Evolutionary conservation across 1,140 invertebrate species (phyloP).

Genomic region (Lucilia sericata): DNA sequence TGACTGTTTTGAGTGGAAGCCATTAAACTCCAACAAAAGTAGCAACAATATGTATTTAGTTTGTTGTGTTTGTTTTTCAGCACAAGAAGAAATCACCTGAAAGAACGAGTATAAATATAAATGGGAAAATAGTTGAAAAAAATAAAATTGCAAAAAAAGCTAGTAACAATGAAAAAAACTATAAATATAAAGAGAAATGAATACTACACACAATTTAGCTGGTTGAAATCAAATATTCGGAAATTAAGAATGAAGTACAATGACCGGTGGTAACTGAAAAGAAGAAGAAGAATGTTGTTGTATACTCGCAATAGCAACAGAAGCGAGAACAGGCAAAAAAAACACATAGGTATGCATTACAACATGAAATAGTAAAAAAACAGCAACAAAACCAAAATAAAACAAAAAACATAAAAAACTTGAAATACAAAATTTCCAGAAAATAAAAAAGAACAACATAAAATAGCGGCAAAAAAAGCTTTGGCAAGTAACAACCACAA

Average conservation of each 20-base stretch:
- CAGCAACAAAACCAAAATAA: background rate
- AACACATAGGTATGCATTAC: background rate
- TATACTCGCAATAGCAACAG: no score
- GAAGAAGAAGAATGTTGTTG: background rate
- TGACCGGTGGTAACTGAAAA: background rate
- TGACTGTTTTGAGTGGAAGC: background rate
- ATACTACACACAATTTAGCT: constrained; percentile 7
- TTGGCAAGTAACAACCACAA: constrained; percentile 4
- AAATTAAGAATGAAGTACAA: constrained; percentile 20
- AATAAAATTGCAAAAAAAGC: background rate
- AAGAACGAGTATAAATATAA: background rate
- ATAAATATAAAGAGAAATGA: background rate
- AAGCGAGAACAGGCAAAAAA: background rate
- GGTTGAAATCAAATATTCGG: constrained; percentile 3
- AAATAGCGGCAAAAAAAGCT: background rate
- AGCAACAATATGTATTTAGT: background rate
- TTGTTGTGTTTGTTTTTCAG: background rate
- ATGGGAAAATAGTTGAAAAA: background rate
- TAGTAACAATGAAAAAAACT: no score
- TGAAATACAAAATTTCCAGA: background rate
- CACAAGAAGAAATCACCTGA: constrained; percentile 8
- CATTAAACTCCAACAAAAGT: constrained; percentile 6
- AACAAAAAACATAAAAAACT: constrained; percentile 13
- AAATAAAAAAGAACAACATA: background rate
- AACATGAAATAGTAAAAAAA: background rate